phyloP scores from a whole-genome alignment of 2,113 vertebrate species.

The Syngnathus floridae region DNA sequence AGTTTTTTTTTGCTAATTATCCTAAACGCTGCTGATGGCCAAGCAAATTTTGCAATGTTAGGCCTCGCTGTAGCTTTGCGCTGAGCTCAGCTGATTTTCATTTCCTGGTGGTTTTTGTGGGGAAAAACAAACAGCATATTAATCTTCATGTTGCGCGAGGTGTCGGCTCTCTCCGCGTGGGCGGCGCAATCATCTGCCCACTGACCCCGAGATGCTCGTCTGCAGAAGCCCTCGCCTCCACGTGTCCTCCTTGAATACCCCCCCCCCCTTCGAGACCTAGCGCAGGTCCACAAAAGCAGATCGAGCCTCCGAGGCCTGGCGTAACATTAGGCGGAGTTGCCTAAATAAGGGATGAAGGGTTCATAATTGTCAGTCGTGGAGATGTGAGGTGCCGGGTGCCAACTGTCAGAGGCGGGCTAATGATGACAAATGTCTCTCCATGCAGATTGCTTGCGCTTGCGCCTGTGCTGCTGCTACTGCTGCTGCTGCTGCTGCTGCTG shows the following conservation, averaged over 20 bases:
- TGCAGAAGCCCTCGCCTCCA: slow-evolving; percentile 27
- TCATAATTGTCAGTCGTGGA: slow-evolving; percentile 87
- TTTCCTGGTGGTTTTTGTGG: not conserved
- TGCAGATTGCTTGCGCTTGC: slow-evolving; percentile 85
- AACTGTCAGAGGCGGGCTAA: slow-evolving; percentile 98
- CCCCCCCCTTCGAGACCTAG: slow-evolving; percentile 7
- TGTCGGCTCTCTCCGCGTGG: slow-evolving; percentile 63
- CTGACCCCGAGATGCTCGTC: slow-evolving; percentile 69
- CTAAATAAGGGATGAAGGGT: slow-evolving; percentile 81
- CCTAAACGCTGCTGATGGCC: too few species aligned
- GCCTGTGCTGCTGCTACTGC: slow-evolving; percentile 54
- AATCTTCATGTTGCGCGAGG: slow-evolving; percentile 67
- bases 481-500: slow-evolving; percentile 64
- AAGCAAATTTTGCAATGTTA: too few species aligned
- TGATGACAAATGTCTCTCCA: slow-evolving; percentile 99
- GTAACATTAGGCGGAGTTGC: slow-evolving; percentile 75
- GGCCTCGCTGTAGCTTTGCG: too few species aligned
- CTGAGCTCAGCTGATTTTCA: not conserved
- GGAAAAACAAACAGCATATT: slow-evolving; percentile 48
- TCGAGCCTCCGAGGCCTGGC: slow-evolving; percentile 27
- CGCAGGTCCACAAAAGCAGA: slow-evolving; percentile 13
- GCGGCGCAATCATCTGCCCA: slow-evolving; percentile 72
- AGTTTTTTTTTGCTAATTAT: too few species aligned
- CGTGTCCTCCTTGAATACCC: slow-evolving; percentile 52
- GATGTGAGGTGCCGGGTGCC: slow-evolving; percentile 93